These are phyloP conservation scores for Elymnias hypermnestra DNA, from an alignment of 1,140 invertebrate species.

Conservation along the genomic window DNA sequence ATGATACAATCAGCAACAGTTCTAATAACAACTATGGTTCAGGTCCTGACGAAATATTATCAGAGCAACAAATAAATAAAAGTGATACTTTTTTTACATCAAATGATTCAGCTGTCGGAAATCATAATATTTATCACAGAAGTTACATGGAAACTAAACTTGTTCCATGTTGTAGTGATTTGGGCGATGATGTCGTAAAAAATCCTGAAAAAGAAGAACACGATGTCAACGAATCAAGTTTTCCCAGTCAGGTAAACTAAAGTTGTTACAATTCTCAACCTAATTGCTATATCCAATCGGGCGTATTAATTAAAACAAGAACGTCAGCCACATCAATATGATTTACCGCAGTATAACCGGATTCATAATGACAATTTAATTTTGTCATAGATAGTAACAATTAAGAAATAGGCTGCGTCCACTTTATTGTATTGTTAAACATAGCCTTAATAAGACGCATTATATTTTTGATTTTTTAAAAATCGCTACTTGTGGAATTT, in stretches of 20 bases:
- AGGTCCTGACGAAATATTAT: constrained; percentile 37
- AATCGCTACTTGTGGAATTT: constrained; percentile 26
- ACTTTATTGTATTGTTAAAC: constrained; percentile 36
- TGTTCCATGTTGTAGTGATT: too few species aligned
- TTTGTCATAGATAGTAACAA: constrained; percentile 43
- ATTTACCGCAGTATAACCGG: constrained; percentile 62
- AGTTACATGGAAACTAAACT: constrained; percentile 45
- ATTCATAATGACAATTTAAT: constrained; percentile 67
- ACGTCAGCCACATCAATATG: constrained; percentile 22
- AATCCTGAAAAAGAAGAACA: constrained; percentile 47
- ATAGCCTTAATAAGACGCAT: constrained; percentile 29
- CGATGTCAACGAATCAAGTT: constrained; percentile 51
- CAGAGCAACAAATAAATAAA: constrained; percentile 46
- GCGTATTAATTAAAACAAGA: constrained; percentile 12
- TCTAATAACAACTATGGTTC: constrained; percentile 46
- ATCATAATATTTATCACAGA: constrained; percentile 44
- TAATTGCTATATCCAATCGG: constrained; percentile 18
- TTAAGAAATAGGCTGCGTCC: constrained; percentile 44
- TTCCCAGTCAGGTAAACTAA: constrained; percentile 50
- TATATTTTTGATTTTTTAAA: constrained; percentile 14
- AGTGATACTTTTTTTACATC: constrained; percentile 30
- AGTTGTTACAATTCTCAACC: constrained; percentile 26
- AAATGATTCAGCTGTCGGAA: constrained; percentile 32
- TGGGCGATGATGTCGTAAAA: constrained; percentile 41
- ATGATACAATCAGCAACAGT: constrained; percentile 59